Evolutionary conservation across 2,797 vertebrate genomes (phyloP).

Genomic region (Enteromius fasciolatus): DNA sequence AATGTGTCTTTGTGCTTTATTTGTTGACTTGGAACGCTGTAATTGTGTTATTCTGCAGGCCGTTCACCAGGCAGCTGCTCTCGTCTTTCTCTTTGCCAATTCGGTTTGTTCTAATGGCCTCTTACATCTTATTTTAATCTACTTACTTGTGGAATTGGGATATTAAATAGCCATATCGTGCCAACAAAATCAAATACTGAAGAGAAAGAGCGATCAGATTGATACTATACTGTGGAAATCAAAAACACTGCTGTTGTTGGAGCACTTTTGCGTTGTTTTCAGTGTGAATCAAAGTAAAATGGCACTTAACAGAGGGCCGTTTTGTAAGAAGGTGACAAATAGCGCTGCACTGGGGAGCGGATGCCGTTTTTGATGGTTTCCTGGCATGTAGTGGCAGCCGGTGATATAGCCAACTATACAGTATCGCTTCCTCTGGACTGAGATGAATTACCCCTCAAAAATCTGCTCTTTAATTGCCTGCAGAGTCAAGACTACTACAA

Average conservation of each 20-base stretch:
- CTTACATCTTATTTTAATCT: conserved; percentile 21
- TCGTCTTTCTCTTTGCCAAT: conserved; percentile 17
- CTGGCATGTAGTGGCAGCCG: conserved; percentile 15
- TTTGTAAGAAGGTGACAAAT: conserved; percentile 5
- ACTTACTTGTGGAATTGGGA: conserved; percentile 19
- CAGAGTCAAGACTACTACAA: conserved; percentile 32
- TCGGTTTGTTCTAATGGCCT: conserved; percentile 34
- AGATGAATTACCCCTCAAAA: conserved; percentile 50
- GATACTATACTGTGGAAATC: not conserved
- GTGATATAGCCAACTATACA: conserved; percentile 24
- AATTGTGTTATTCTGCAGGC: not conserved
- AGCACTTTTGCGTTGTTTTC: conserved; percentile 1
- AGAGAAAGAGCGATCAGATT: not conserved
- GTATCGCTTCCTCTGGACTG: conserved; percentile 42
- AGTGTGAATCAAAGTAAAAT: conserved; percentile 6
- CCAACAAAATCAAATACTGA: conserved; percentile 9
- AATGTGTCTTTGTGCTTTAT: conserved; percentile 73
- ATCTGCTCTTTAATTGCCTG: conserved; percentile 60
- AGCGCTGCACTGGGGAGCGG: not conserved
- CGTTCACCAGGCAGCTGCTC: not conserved
- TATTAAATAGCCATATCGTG: not conserved
- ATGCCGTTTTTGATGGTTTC: conserved; percentile 28
- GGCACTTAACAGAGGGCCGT: not conserved
- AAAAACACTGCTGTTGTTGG: not conserved
- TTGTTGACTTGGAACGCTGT: conserved; percentile 18